Evolutionary conservation across 2,113 vertebrate genomes (phyloP), one percentile per base, ranked within the genome.

Genomic region (Halichoerus grypus): DNA sequence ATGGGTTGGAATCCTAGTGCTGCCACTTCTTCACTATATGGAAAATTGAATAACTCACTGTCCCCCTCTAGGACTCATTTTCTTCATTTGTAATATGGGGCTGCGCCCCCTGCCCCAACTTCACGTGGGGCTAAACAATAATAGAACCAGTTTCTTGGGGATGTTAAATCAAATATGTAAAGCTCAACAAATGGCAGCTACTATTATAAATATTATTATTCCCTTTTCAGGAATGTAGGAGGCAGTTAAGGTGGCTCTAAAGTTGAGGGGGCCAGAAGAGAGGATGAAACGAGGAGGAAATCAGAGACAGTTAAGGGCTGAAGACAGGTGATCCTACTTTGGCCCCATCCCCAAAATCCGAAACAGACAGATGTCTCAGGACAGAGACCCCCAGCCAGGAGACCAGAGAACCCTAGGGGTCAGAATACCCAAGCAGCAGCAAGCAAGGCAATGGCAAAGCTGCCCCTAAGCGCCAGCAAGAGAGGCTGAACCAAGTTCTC

Each of bases 151-250:
- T 53, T 91, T 91, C 24, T 19, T 71, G 18, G 39, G 28, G 63
- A 33, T 49, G 53, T 42, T 57, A 72, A 72, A 31, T 74, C 36
- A 42, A 53, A 72, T 18, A 67, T 42, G 18, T 59, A 59, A 88
- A 95, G 71, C 21, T 96, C 88, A 79, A 57, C 21, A 81, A 89
- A 51, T 42, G 69, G 18, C 19, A 82, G 53, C n/a, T 93, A 39
- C 84, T 26, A 81, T 14, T 61, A 19, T 22, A 77, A 87, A 22
- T 69, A 65, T 22, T 31, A 71, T 28, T 36, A n/a, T n/a, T 74
- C 55, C 69, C 57, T 88, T 91, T 42, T 92, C 72, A 90, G 39
- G 49, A 87, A 65, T 51, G 31, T 7, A 63, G 10, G 15, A 88
- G 9, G 51, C 39, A 88, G 86, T 93, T 63, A 71, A 55, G n/a